A percentile compares a stretch with the other conserved stretches of the same genome.
Evolutionary conservation across 2,888 invertebrate genomes (phyloP).

Genomic region (Drosophila neutralis): DNA sequence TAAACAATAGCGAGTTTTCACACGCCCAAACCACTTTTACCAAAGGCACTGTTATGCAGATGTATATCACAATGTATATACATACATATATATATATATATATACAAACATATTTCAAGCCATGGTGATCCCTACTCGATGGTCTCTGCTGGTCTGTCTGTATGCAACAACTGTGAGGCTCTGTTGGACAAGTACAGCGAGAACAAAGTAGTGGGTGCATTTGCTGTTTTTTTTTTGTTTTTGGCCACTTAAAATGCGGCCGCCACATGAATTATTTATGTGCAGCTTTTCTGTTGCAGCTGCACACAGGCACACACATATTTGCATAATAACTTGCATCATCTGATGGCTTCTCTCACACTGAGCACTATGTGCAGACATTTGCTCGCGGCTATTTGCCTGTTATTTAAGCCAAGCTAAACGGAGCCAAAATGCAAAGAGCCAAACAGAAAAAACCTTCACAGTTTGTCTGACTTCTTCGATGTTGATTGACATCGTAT

Average conservation of each 20-base stretch:
- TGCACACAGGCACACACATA: constrained; percentile 28
- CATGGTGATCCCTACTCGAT: constrained; percentile 1
- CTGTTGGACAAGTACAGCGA: constrained; percentile 25
- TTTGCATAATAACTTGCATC: constrained; percentile 45
- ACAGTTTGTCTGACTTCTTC: not conserved
- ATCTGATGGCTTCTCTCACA: constrained; percentile 24
- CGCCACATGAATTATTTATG: constrained; percentile 56
- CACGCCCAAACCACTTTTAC: constrained; percentile 36
- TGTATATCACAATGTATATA: constrained; percentile 12
- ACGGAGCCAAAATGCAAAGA: constrained; percentile 2
- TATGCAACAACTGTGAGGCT: constrained; percentile 29
- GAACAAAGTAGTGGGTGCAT: constrained; percentile 28
- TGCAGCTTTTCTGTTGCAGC: constrained; percentile 33
- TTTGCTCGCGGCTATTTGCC: constrained; percentile 7
- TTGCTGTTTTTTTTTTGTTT: constrained; percentile 20
- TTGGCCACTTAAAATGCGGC: constrained; percentile 36
- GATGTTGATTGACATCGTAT: not conserved
- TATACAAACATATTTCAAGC: constrained; percentile 12
- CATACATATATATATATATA: not conserved
- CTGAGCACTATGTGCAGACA: constrained; percentile 18
- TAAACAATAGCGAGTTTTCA: constrained; percentile 44
- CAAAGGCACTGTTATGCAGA: constrained; percentile 13
- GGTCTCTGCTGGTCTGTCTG: constrained; percentile 13
- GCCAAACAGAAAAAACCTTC: not conserved
- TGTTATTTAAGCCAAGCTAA: constrained; percentile 1